Base-by-base conservation (phyloP, 2,888 invertebrate species). In the Dolichomitus sp. region DNA sequence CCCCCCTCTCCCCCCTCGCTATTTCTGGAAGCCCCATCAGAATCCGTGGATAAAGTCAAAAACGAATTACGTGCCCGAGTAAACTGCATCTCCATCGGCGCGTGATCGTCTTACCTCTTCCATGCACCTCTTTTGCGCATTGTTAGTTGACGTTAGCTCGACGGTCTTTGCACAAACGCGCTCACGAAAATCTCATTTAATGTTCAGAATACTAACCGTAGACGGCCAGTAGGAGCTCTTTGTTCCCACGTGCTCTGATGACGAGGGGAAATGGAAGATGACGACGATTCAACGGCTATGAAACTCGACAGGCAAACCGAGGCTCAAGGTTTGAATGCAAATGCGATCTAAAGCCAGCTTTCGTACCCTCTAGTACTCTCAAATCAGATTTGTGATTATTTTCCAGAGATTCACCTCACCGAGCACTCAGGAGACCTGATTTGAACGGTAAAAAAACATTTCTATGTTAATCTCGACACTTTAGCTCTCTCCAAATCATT, bases 311-410 rank as follows among this genome's bases (percentile, higher is more conserved):
- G 57, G 30, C 4, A 9, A 17, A 27, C 7, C 37, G 19, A 42
- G 40, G 17, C 42, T 57, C 54, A 42, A 17, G 27, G 33, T 33
- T 45, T 59, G 12, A 59, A 72, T 72, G 70, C 59, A 59, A 72
- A 72, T 72, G 59, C 30, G 59, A 42, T 72, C 17, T 59, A 19
- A 33, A 45, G 27, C 30, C 30, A 42, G 17, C 27, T 45, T 59
- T 42, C 70, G 54, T n/a, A 40, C 40, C 57, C 57, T 30, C 54
- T 14, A 27, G 2, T 9, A 19, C 12, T 27, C 14, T 2, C 40
- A 37, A 61, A 61, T 61, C 61, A 59, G 45, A 72, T 72, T 72
- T 72, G 17, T 59, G 70, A 72, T 72, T 72, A 59, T 59, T 45
- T 59, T 59, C 70, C 7, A 7, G 45, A 27, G n/a, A 30, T 45